Conservation (phyloP, 2,797 vertebrate species). For the Sebastes matsubarae region DNA sequence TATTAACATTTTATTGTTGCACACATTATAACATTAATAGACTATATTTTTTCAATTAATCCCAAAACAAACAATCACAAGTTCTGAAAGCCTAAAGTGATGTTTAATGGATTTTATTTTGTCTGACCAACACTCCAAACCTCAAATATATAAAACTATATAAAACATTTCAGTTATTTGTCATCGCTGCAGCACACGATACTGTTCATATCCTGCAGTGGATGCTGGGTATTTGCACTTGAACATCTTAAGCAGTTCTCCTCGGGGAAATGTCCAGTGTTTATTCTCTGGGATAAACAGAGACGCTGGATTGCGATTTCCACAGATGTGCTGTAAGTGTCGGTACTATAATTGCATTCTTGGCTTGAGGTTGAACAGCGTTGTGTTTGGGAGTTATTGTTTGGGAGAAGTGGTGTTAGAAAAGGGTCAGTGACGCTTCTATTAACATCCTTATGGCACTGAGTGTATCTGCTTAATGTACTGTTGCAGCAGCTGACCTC, state of each 20-base stretch:
- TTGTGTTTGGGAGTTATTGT: slow-evolving; percentile 14
- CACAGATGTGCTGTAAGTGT: slow-evolving; percentile 4
- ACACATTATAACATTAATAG: too few species aligned
- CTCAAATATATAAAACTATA: neutral
- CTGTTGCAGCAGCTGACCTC: neutral
- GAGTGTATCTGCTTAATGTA: neutral
- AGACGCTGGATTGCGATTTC: neutral
- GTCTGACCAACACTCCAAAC: neutral
- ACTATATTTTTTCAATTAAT: too few species aligned
- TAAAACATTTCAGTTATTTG: neutral
- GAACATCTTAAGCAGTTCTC: neutral
- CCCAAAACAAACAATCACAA: too few species aligned
- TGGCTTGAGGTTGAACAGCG: slow-evolving; percentile 14
- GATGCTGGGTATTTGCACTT: neutral
- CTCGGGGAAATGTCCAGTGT: slow-evolving; percentile 9
- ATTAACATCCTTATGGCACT: slow-evolving; percentile 20
- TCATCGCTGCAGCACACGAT: neutral
- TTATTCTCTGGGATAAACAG: slow-evolving; percentile 51
- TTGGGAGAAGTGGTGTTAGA: slow-evolving; percentile 5
- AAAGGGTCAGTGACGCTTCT: slow-evolving; percentile 21
- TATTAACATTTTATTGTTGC: too few species aligned
- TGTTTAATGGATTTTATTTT: neutral
- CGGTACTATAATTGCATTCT: slow-evolving; percentile 30
- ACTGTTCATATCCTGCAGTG: neutral
- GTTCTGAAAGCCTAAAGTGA: neutral